These are phyloP conservation scores for Saxidomus purpurata DNA, from an alignment of 1,140 invertebrate species.

Conservation along the genomic window DNA sequence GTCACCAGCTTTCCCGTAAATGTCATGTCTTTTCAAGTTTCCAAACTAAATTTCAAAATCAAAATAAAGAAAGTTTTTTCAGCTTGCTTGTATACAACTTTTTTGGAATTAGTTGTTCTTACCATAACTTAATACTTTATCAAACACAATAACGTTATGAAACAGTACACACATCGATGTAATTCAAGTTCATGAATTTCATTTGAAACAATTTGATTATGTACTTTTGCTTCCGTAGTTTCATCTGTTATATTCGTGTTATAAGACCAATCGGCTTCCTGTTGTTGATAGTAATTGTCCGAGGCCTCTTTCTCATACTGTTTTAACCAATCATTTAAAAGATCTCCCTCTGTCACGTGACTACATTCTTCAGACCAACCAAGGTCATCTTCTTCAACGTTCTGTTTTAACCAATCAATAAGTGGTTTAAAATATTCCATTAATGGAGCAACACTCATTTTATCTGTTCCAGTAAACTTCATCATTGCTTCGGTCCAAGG, in stretches of 20 bases:
- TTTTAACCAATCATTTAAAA: conserved; percentile 68
- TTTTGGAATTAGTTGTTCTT: no score
- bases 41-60: no score
- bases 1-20: no score
- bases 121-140: no score
- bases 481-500: conserved; percentile 92
- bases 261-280: conserved; percentile 74
- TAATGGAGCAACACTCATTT: conserved; percentile 92
- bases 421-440: conserved; percentile 95
- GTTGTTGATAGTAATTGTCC: conserved; percentile 8
- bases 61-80: no score
- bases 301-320: conserved; percentile 63
- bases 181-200: no score
- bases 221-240: conserved; percentile 62
- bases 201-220: no score
- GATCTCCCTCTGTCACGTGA: conserved; percentile 50
- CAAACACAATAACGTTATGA: no score
- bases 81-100: no score
- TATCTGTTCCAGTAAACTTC: conserved; percentile 91
- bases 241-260: conserved; percentile 75
- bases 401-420: conserved; percentile 90
- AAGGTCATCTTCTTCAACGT: neutral
- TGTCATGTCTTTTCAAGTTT: no score
- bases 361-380: conserved; percentile 70
- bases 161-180: no score